Evolutionary conservation across 2,797 vertebrate genomes (phyloP), one percentile per base, ranked within the genome.

Genomic region (Sorex maritimensis): DNA sequence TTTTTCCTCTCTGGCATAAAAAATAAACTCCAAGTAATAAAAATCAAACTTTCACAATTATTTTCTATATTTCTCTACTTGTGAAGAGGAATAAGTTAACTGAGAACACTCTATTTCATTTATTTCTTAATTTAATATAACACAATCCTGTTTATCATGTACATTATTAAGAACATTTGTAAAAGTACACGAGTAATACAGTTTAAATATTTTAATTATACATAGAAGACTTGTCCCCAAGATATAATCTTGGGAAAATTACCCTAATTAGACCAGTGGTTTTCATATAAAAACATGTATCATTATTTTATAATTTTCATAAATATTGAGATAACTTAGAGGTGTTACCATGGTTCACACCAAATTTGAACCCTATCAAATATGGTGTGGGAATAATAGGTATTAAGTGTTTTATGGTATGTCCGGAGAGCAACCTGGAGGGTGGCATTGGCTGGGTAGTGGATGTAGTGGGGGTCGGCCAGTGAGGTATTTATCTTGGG

Each of bases 1-100:
- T 97, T 90, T 89, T 93, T 95, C 95, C 38, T n/a, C 1, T 86
- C 78, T 73, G 12, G 1, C 41, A 92, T 90, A 87, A 96, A 69
- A 95, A 91, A 91, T 12, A 83, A 73, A 30, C 78, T 94, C 34
- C 91, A 95, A 96, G 7, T 44, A 6, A 77, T 78, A 86, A 34
- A 90, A 93, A 88, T 94, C 28, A 96, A 94, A 97, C 49, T 5
- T 13, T 82, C 63, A 1, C 2, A 6, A 83, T 79, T 28, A 95
- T 58, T 0, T 68, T 96, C 85, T 93, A 71, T 90, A 72, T 91
- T 89, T 90, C 74, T 92, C 0, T 46, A 94, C 46, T 94, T 75
- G 19, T 41, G 8, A 11, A 74, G 7, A 78, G 80, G 23, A 83
- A 77, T 38, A 55, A 94, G 84, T 93, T 69, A 93, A n/a, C 65